A percentile compares a stretch with the other conserved stretches of the same genome.
phyloP scores from a whole-genome alignment of 2,888 invertebrate genomes.

The Achlya flavicornis region DNA sequence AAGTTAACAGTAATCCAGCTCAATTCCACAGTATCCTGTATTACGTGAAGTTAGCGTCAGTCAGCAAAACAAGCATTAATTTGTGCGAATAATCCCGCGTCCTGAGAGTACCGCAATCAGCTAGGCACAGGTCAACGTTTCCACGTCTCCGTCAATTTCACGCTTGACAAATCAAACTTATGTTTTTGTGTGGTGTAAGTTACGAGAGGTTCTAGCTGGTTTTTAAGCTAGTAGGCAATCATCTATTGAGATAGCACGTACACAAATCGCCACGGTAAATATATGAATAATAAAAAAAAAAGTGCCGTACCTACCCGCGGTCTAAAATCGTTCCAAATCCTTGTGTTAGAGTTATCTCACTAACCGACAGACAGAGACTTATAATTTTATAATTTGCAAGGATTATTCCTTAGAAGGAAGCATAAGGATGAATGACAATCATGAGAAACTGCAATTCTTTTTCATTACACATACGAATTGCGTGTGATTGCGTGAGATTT shows the following conservation, averaged over 20 bases:
- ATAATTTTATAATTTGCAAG: too few relatives aligned
- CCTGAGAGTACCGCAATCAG: slow-evolving; percentile 11
- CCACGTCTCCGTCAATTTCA: slow-evolving; percentile 65
- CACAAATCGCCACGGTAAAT: too few relatives aligned
- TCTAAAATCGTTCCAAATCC: too few relatives aligned
- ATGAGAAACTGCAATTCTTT: too few relatives aligned
- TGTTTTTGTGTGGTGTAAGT: slow-evolving; percentile 31
- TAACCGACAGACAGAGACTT: too few relatives aligned
- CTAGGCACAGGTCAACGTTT: slow-evolving; percentile 53
- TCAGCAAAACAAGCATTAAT: slow-evolving; percentile 2
- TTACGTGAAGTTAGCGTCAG: not conserved
- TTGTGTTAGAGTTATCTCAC: too few relatives aligned
- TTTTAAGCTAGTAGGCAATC: not conserved
- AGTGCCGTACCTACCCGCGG: too few relatives aligned
- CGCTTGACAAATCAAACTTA: slow-evolving; percentile 70
- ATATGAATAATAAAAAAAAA: too few relatives aligned
- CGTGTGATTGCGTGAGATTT: not conserved
- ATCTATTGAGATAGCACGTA: too few relatives aligned
- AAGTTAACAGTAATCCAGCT: not conserved
- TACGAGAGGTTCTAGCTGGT: slow-evolving; percentile 14
- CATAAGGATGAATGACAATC: too few relatives aligned
- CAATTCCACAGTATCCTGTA: not conserved
- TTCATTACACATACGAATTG: not conserved
- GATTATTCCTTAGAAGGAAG: too few relatives aligned
- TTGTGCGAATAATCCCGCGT: slow-evolving; percentile 2